A percentile compares a stretch with the other conserved stretches of the same genome.
Conservation (phyloP, 2,113 vertebrate genomes). For the Sinocyclocheilus anshuiensis region DNA sequence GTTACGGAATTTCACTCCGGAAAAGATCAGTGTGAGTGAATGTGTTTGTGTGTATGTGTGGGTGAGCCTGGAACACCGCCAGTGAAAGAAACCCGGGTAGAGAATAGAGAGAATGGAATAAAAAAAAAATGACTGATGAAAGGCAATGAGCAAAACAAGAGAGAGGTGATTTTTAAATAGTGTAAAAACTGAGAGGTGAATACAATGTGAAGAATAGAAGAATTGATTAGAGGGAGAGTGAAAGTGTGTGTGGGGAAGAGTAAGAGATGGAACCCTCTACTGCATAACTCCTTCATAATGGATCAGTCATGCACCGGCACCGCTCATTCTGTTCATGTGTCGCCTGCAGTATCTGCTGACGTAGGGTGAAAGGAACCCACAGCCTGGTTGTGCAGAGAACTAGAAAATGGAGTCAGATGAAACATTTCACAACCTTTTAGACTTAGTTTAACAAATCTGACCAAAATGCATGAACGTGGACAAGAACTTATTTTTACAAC, state of each 20-base stretch:
- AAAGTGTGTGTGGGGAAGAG: background rate
- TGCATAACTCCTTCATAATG: constrained; percentile 44
- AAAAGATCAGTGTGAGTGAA: constrained; percentile 27
- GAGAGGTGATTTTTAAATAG: constrained; percentile 13
- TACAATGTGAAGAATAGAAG: background rate
- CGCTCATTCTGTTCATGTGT: constrained; percentile 34
- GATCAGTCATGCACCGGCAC: constrained; percentile 34
- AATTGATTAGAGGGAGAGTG: background rate
- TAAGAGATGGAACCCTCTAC: constrained; percentile 14
- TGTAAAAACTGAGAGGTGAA: background rate
- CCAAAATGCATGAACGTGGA: background rate
- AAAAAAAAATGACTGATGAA: background rate
- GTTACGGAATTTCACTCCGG: constrained; percentile 42
- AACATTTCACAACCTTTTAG: constrained; percentile 16
- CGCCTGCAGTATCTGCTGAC: constrained; percentile 29
- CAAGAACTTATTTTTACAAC: background rate
- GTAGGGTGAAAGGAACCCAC: constrained; percentile 11
- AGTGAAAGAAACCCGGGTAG: constrained; percentile 4
- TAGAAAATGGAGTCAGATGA: constrained; percentile 21
- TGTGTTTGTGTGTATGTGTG: constrained; percentile 36
- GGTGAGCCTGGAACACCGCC: constrained; percentile 32
- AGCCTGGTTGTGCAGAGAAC: constrained; percentile 1
- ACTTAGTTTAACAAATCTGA: background rate
- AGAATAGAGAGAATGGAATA: background rate
- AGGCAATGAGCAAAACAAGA: constrained; percentile 22